These are phyloP conservation scores for Anolis sagrei DNA, from an alignment of 2,113 vertebrate species.

Conservation along the genomic window DNA sequence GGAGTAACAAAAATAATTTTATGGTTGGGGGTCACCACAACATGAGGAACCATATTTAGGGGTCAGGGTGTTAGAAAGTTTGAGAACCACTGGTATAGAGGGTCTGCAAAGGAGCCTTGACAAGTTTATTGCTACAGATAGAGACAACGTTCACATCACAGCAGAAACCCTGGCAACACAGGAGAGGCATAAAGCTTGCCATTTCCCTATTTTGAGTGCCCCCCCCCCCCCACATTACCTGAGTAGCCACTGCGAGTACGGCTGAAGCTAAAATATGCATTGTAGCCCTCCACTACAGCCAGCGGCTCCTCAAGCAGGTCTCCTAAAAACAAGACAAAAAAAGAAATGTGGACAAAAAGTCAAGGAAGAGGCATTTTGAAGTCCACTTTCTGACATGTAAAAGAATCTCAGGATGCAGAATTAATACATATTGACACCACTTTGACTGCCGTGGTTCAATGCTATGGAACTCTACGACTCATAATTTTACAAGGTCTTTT, in stretches of 20 bases:
- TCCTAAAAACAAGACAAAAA: slow-evolving; percentile 68
- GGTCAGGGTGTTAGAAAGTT: no score
- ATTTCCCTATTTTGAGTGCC: background rate
- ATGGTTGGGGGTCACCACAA: no score
- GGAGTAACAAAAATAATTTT: no score
- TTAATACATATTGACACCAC: no score
- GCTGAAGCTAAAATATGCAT: slow-evolving; percentile 90
- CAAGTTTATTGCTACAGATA: no score
- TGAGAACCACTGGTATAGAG: no score
- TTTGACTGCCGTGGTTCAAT: no score
- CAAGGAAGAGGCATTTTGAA: background rate
- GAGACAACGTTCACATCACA: no score
- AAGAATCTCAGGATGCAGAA: background rate
- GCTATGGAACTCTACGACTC: no score
- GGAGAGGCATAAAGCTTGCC: no score
- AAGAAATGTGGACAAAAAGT: background rate
- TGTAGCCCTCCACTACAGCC: slow-evolving; percentile 88
- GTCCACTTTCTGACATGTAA: background rate
- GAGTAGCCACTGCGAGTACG: slow-evolving; percentile 88
- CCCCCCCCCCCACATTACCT: slow-evolving; percentile 81
- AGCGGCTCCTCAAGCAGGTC: slow-evolving; percentile 86
- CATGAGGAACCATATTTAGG: no score
- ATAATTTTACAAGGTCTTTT: no score
- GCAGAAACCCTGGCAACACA: background rate
- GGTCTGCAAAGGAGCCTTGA: background rate